These are phyloP conservation scores for Mimachlamys varia DNA, from an alignment of 2,888 invertebrate genomes.

Conservation along the genomic window DNA sequence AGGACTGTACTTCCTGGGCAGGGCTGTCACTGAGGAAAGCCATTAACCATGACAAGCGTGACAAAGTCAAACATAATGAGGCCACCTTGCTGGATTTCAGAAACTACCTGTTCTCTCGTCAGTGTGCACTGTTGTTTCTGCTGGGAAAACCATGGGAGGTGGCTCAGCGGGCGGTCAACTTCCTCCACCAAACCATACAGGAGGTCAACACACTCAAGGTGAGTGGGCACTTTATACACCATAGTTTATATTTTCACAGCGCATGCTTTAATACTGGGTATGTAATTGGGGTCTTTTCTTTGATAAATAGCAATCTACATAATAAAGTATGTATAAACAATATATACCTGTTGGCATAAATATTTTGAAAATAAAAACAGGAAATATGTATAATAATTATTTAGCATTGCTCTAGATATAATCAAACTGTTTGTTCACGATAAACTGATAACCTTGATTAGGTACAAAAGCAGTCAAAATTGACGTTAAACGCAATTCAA, in stretches of 20 bases:
- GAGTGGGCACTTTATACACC: background rate
- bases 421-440: too few relatives aligned
- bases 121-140: slow-evolving; percentile 89
- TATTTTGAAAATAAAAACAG: too few relatives aligned
- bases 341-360: background rate
- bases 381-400: too few relatives aligned
- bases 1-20: slow-evolving; percentile 91
- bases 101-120: slow-evolving; percentile 95
- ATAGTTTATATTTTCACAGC: background rate
- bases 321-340: background rate
- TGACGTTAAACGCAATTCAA: too few relatives aligned
- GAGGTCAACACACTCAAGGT: slow-evolving; percentile 92
- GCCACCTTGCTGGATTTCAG: slow-evolving; percentile 94
- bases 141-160: slow-evolving; percentile 91
- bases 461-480: too few relatives aligned
- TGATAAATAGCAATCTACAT: background rate
- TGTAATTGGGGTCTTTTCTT: background rate
- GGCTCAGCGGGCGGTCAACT: slow-evolving; percentile 93
- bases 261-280: too few relatives aligned
- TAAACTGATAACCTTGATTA: too few relatives aligned
- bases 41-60: slow-evolving; percentile 76
- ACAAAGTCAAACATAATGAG: slow-evolving; percentile 81
- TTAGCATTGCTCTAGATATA: too few relatives aligned
- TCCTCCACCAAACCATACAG: slow-evolving; percentile 93
- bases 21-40: slow-evolving; percentile 86